Percentiles rank a stretch among this genome's conserved stretches.
Evolutionary conservation across 2,113 vertebrate species (phyloP).

Genomic region (Raja brachyura): DNA sequence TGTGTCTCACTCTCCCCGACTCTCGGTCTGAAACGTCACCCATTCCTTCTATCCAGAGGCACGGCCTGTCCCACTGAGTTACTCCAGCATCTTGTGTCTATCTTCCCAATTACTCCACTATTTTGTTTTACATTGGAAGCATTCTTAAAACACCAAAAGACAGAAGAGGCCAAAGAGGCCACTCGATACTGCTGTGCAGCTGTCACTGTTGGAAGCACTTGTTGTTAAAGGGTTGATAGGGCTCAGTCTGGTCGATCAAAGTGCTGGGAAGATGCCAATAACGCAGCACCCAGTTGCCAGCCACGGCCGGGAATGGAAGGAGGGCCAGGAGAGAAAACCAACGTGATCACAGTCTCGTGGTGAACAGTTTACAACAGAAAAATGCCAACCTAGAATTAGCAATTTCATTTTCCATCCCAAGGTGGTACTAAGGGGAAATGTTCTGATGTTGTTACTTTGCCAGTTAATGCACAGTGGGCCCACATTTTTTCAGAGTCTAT

Average conservation of each 20-base stretch:
- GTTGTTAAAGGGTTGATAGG: neutral
- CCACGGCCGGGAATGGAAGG: neutral
- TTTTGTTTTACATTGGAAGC: neutral
- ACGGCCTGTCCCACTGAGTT: too few species aligned
- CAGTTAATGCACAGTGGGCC: neutral
- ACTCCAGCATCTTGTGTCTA: too few species aligned
- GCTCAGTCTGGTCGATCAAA: neutral
- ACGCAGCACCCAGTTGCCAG: neutral
- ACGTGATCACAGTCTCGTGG: neutral
- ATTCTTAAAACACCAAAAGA: neutral
- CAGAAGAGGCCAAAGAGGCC: neutral
- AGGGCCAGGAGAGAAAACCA: neutral
- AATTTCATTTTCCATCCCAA: neutral
- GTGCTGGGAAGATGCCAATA: neutral
- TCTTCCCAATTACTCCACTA: neutral
- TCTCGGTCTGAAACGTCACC: too few species aligned
- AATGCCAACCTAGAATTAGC: neutral
- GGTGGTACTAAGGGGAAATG: too few species aligned
- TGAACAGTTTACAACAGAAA: neutral
- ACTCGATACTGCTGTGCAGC: neutral
- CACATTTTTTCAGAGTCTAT: neutral
- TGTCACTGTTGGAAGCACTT: too few species aligned
- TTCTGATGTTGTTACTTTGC: neutral
- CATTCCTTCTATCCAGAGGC: too few species aligned
- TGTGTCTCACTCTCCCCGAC: too few species aligned